Conservation (phyloP, 2,888 invertebrate species). For the Brachynemurus nebulosus region DNA sequence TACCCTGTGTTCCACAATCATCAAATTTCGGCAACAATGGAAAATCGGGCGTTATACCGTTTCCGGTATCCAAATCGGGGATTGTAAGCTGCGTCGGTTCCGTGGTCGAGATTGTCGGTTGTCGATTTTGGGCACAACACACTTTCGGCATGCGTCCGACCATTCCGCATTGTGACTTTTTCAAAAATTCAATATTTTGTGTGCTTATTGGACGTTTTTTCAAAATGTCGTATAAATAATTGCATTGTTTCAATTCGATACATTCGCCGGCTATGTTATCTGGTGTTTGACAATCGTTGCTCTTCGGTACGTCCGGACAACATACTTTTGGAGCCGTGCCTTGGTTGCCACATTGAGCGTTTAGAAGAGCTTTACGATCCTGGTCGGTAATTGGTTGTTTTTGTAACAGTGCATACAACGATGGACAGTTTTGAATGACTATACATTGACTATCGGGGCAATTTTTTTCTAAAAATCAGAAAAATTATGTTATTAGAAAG, state of each 20-base stretch:
- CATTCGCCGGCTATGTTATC: conserved; percentile 1
- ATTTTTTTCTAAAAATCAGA: conserved; percentile 6
- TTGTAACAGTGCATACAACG: conserved; percentile 30
- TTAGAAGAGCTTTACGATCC: conserved; percentile 37
- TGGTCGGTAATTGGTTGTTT: conserved; percentile 28
- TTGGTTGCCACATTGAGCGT: conserved; percentile 53
- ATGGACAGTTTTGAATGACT: conserved; percentile 32
- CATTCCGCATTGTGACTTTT: conserved; percentile 41
- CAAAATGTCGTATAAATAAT: neutral
- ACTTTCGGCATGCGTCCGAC: conserved; percentile 32
- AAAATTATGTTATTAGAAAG: no score
- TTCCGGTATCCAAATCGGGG: neutral
- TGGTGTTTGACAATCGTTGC: conserved; percentile 3
- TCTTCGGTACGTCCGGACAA: conserved; percentile 22
- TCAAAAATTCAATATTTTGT: conserved; percentile 28
- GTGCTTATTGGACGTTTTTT: neutral
- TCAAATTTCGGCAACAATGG: conserved; percentile 20
- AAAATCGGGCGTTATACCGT: neutral
- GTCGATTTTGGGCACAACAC: conserved; percentile 31
- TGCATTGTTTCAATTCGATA: conserved; percentile 5
- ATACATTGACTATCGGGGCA: conserved; percentile 36
- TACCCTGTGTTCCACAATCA: conserved; percentile 25
- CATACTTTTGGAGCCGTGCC: conserved; percentile 45
- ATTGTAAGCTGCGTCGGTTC: conserved; percentile 4
- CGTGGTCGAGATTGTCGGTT: neutral